A percentile compares a stretch with the other conserved stretches of the same genome.
phyloP scores from a whole-genome alignment of 2,113 vertebrate species.

The Passer domesticus region DNA sequence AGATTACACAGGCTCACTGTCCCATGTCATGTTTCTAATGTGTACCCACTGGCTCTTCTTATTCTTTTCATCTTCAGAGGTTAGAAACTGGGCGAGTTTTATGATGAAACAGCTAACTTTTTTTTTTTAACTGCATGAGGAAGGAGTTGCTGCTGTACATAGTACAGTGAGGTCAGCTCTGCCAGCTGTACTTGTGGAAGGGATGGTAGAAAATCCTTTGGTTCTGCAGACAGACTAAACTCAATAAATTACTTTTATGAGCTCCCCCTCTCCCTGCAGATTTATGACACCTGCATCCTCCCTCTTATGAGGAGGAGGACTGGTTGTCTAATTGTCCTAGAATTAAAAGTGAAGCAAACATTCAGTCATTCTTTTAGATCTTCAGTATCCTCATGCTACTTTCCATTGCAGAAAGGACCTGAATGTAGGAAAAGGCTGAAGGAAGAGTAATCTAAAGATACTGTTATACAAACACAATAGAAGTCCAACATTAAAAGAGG shows the following conservation, averaged over 20 bases:
- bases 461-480: background rate
- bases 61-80: background rate
- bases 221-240: background rate
- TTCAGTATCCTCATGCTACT: background rate
- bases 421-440: background rate
- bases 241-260: background rate
- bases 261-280: background rate
- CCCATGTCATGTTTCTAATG: background rate
- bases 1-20: background rate
- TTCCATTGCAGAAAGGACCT: background rate
- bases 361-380: background rate
- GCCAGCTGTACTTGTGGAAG: background rate
- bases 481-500: background rate
- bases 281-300: background rate
- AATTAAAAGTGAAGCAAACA: background rate
- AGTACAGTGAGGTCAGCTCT: background rate
- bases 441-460: background rate
- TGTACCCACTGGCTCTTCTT: background rate
- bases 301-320: background rate
- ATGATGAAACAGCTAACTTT: background rate
- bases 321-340: background rate
- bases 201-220: background rate
- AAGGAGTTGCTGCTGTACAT: background rate
- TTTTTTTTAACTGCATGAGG: background rate
- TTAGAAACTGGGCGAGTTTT: background rate